Percentiles rank a stretch among this genome's conserved stretches.
phyloP scores from a whole-genome alignment of 2,888 invertebrate species.

The Marronus borbonicus region DNA sequence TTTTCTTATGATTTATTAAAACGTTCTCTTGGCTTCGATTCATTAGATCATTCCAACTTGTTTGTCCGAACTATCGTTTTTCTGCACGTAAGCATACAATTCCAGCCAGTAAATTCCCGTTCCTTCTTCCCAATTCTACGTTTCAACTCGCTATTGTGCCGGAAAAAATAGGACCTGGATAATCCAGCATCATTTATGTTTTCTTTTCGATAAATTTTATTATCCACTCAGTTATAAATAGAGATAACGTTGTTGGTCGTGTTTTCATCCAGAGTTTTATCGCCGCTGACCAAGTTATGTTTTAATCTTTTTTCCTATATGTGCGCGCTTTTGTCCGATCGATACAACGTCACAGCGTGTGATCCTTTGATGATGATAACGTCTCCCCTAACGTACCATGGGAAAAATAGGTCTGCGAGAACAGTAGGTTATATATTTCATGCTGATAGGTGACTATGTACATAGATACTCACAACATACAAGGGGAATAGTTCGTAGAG shows the following conservation, averaged over 20 bases:
- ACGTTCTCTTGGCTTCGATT: too few species aligned
- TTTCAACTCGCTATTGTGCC: too few species aligned
- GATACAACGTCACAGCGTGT: conserved; percentile 25
- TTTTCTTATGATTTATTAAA: too few species aligned
- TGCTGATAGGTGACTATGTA: too few species aligned
- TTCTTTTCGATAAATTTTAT: conserved; percentile 10
- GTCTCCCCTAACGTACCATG: neutral
- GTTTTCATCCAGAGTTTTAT: conserved; percentile 15
- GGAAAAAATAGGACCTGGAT: too few species aligned
- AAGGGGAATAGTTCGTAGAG: too few species aligned
- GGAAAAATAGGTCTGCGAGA: conserved; percentile 15
- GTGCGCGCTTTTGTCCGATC: conserved; percentile 16
- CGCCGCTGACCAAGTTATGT: conserved; percentile 42
- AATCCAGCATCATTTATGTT: neutral
- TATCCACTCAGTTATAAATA: conserved; percentile 5
- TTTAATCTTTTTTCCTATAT: conserved; percentile 34
- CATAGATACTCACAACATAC: too few species aligned
- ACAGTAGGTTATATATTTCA: neutral
- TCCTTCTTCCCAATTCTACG: too few species aligned
- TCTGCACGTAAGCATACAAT: too few species aligned
- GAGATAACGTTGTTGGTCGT: neutral
- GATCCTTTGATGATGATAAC: conserved; percentile 15
- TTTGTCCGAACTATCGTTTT: too few species aligned
- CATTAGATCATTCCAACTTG: too few species aligned
- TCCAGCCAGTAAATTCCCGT: too few species aligned